These are phyloP conservation scores for Oscheius sp. DNA, from an alignment of 2,888 invertebrate genomes.

Conservation along the genomic window DNA sequence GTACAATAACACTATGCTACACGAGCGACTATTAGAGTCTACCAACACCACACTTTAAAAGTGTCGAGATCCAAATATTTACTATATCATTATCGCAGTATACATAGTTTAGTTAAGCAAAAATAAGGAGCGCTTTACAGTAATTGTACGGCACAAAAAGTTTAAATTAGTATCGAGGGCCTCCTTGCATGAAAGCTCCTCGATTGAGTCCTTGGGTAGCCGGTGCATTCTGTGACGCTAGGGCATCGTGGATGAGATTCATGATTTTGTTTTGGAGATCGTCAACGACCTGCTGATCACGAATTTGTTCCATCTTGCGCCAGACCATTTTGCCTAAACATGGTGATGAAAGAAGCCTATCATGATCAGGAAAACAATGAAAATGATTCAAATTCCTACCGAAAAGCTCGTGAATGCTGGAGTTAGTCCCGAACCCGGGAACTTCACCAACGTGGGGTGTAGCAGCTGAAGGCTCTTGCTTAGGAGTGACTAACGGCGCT, in stretches of 20 bases:
- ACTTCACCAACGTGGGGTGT: constrained; percentile 42
- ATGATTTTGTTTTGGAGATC: constrained; percentile 53
- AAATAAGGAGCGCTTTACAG: not conserved
- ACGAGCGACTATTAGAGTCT: too few relatives aligned
- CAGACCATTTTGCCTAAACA: constrained; percentile 56
- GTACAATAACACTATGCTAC: too few relatives aligned
- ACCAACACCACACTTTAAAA: not conserved
- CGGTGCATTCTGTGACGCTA: constrained; percentile 32
- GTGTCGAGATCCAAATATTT: not conserved
- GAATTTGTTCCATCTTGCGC: constrained; percentile 55
- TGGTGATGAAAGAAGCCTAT: not conserved
- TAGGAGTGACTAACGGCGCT: too few relatives aligned
- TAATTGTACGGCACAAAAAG: not conserved
- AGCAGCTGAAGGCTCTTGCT: not conserved
- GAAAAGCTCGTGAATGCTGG: constrained; percentile 56
- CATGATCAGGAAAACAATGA: too few relatives aligned
- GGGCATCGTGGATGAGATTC: constrained; percentile 53
- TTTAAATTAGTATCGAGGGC: not conserved
- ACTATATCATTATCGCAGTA: not conserved
- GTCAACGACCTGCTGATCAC: constrained; percentile 48
- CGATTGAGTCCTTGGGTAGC: constrained; percentile 7
- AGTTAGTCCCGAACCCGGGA: constrained; percentile 57
- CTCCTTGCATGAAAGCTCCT: constrained; percentile 20
- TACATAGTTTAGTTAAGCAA: not conserved
- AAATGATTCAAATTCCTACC: constrained; percentile 23